A percentile compares a stretch with the other conserved stretches of the same genome.
Conservation (phyloP, 2,113 vertebrate species). For the Pelvicachromis taeniatus region DNA sequence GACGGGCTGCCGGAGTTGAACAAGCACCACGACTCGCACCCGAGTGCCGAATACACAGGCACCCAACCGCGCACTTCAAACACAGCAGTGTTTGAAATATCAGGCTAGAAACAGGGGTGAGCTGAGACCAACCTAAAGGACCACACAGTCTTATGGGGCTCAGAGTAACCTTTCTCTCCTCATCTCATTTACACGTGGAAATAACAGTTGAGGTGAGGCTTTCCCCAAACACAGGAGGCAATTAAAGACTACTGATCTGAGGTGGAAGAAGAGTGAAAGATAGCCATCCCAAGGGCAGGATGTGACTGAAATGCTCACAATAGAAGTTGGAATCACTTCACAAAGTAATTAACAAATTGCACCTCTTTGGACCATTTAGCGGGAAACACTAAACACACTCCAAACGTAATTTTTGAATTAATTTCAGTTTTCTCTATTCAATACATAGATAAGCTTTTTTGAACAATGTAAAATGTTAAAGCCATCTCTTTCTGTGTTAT, state of each 20-base stretch:
- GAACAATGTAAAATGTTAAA: slow-evolving; percentile 7
- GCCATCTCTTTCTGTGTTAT: background rate
- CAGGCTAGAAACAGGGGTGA: slow-evolving; percentile 46
- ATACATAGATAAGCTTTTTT: slow-evolving; percentile 19
- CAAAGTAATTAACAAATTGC: slow-evolving; percentile 58
- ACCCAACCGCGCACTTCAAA: slow-evolving; percentile 71
- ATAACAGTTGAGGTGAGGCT: slow-evolving; percentile 59
- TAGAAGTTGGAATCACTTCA: slow-evolving; percentile 25
- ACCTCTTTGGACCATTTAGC: slow-evolving; percentile 21
- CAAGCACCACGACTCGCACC: slow-evolving; percentile 28
- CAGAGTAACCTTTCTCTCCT: slow-evolving; percentile 57
- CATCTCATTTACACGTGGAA: slow-evolving; percentile 71
- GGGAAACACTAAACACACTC: background rate
- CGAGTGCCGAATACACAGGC: slow-evolving; percentile 41
- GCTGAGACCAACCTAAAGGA: slow-evolving; percentile 49
- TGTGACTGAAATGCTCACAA: background rate
- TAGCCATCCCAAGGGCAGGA: slow-evolving; percentile 22
- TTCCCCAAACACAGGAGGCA: slow-evolving; percentile 53
- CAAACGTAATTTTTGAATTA: slow-evolving; percentile 9
- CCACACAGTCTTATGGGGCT: slow-evolving; percentile 29
- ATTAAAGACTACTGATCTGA: slow-evolving; percentile 58
- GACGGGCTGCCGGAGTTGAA: slow-evolving; percentile 61
- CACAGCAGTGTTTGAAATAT: slow-evolving; percentile 65
- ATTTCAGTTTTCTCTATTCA: slow-evolving; percentile 10
- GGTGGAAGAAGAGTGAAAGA: background rate